Conservation (phyloP, 2,888 invertebrate genomes). For the Metopia argyrocephala region DNA sequence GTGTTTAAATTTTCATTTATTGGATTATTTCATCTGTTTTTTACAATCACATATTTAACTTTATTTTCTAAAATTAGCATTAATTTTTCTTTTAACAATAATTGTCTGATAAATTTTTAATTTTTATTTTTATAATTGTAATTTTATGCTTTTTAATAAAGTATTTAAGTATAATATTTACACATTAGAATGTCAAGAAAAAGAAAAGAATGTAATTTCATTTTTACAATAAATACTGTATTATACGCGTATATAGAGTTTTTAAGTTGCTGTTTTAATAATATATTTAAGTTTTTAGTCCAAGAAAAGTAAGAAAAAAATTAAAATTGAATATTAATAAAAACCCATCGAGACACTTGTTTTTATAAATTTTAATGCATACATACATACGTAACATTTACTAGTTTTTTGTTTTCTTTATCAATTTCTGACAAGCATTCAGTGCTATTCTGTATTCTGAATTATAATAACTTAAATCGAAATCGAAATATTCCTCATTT, state of each 20-base stretch:
- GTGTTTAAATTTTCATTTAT: constrained; percentile 20
- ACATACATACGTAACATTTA: too few species aligned
- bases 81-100: constrained; percentile 46
- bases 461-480: too few species aligned
- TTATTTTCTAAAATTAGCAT: constrained; percentile 30
- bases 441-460: too few species aligned
- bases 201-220: neutral
- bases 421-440: too few species aligned
- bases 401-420: too few species aligned
- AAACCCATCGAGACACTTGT: too few species aligned
- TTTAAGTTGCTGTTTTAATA: neutral
- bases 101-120: constrained; percentile 21
- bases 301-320: too few species aligned
- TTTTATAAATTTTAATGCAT: too few species aligned
- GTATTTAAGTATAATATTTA: constrained; percentile 16
- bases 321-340: too few species aligned
- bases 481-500: too few species aligned
- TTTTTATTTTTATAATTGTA: too few species aligned
- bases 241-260: neutral
- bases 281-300: neutral
- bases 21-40: constrained; percentile 20
- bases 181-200: constrained; percentile 9
- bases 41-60: constrained; percentile 53
- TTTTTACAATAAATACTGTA: constrained; percentile 24
- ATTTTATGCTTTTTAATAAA: neutral